A percentile compares a stretch with the other conserved stretches of the same genome.
Conservation (phyloP, 1,140 invertebrate species). For the Araneus ventricosus region DNA sequence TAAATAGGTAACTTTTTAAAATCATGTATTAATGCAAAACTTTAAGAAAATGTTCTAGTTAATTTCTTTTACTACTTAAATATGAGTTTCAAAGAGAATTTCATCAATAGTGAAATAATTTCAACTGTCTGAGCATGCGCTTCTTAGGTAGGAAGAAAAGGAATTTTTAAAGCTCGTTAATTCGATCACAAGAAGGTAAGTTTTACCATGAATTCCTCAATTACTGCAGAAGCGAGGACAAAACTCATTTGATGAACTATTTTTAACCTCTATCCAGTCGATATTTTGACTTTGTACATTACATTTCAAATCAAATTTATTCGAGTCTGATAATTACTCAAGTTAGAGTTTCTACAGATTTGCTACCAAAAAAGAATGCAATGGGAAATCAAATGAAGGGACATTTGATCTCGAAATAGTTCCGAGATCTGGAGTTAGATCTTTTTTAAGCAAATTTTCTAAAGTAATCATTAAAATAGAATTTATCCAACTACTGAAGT, state of each 20-base stretch:
- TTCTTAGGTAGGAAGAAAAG: background rate
- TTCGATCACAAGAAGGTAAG: background rate
- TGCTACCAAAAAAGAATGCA: background rate
- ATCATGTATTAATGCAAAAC: too few species aligned
- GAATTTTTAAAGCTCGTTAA: background rate
- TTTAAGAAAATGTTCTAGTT: too few species aligned
- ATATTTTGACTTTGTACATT: background rate
- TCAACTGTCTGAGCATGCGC: too few species aligned
- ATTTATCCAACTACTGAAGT: background rate
- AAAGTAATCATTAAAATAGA: background rate
- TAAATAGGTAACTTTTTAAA: too few species aligned
- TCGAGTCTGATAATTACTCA: background rate
- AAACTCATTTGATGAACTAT: constrained; percentile 12
- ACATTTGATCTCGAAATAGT: background rate
- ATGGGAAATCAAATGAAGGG: background rate
- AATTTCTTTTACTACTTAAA: too few species aligned
- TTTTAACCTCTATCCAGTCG: background rate
- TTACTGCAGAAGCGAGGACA: background rate
- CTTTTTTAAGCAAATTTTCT: background rate
- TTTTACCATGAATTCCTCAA: background rate
- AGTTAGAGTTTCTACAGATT: background rate
- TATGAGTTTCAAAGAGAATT: too few species aligned
- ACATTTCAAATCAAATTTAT: background rate
- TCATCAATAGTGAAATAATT: too few species aligned
- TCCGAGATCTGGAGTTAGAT: background rate